Evolutionary conservation across 2,797 vertebrate genomes (phyloP).

Genomic region (Psittacula derbiana): DNA sequence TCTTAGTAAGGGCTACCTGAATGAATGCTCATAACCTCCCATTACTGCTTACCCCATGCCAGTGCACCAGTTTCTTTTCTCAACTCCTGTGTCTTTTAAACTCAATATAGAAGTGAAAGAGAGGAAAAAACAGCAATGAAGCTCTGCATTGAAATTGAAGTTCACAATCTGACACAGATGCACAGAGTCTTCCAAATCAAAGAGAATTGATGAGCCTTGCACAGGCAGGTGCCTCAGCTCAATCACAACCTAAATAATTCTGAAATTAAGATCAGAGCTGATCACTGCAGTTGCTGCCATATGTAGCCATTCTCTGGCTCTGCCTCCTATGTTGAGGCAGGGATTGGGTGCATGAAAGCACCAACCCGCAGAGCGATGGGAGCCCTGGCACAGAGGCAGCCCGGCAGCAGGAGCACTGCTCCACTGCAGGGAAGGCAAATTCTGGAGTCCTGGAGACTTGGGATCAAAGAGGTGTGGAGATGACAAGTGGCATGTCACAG

Average conservation of each 20-base stretch:
- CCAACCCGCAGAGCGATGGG: not conserved
- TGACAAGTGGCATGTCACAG: not conserved
- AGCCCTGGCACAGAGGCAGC: not conserved
- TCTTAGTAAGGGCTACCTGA: not conserved
- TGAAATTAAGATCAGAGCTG: not conserved
- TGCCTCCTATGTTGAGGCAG: not conserved
- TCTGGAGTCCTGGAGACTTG: not conserved
- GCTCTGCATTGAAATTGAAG: not conserved
- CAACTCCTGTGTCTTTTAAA: not conserved
- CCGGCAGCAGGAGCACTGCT: not conserved
- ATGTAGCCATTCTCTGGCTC: not conserved
- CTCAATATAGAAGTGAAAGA: not conserved
- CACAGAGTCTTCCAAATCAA: constrained; percentile 18
- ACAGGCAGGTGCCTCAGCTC: constrained; percentile 18
- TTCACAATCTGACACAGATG: not conserved
- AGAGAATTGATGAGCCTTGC: constrained; percentile 45
- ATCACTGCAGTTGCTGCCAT: not conserved
- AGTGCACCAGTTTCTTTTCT: not conserved
- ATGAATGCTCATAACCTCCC: not conserved
- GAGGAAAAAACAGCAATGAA: not conserved
- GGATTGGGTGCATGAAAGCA: not conserved
- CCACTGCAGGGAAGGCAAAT: not conserved
- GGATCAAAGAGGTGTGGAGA: not conserved
- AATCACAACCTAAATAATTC: not conserved
- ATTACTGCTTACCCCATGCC: not conserved